Percentiles rank a stretch among this genome's conserved stretches.
Evolutionary conservation across 2,797 vertebrate genomes (phyloP).

Genomic region (Lagocephalus sceleratus): DNA sequence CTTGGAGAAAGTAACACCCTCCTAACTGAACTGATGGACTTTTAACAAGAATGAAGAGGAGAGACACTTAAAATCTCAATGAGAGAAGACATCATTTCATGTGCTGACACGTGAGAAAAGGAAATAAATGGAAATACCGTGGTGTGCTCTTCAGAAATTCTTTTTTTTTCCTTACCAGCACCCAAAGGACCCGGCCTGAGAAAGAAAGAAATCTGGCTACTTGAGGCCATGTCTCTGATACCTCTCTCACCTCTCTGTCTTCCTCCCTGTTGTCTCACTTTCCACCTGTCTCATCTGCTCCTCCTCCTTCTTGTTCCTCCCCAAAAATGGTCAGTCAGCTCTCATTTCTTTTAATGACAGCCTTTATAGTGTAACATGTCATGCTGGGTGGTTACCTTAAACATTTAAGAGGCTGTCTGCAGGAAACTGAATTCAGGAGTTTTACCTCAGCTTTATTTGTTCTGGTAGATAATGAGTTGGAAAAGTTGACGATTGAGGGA

Average conservation of each 20-base stretch:
- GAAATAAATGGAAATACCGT: slow-evolving; percentile 22
- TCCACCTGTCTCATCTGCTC: slow-evolving; percentile 51
- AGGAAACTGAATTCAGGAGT: neutral
- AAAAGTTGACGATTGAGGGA: too few species aligned
- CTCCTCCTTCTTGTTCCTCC: slow-evolving; percentile 46
- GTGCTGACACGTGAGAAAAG: slow-evolving; percentile 15
- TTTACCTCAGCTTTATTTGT: slow-evolving; percentile 1
- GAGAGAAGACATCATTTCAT: slow-evolving; percentile 46
- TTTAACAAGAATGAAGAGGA: slow-evolving; percentile 52
- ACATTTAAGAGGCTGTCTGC: too few species aligned
- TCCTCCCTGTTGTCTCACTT: slow-evolving; percentile 52
- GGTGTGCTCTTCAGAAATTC: slow-evolving; percentile 41
- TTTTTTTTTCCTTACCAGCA: slow-evolving; percentile 51
- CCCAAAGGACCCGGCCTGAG: slow-evolving; percentile 28
- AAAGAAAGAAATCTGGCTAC: slow-evolving; percentile 26
- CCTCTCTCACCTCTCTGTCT: slow-evolving; percentile 59
- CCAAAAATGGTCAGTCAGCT: slow-evolving; percentile 33
- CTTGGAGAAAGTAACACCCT: slow-evolving; percentile 63
- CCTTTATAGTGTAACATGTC: slow-evolving; percentile 22
- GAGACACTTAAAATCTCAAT: slow-evolving; percentile 37
- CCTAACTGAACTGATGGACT: slow-evolving; percentile 60
- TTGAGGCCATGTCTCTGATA: slow-evolving; percentile 31
- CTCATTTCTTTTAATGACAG: slow-evolving; percentile 3
- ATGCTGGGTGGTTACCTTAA: slow-evolving; percentile 3
- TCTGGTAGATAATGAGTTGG: slow-evolving; percentile 4